Base-by-base conservation (phyloP, 2,797 vertebrate species). In the Halcyon smyrnensis region DNA sequence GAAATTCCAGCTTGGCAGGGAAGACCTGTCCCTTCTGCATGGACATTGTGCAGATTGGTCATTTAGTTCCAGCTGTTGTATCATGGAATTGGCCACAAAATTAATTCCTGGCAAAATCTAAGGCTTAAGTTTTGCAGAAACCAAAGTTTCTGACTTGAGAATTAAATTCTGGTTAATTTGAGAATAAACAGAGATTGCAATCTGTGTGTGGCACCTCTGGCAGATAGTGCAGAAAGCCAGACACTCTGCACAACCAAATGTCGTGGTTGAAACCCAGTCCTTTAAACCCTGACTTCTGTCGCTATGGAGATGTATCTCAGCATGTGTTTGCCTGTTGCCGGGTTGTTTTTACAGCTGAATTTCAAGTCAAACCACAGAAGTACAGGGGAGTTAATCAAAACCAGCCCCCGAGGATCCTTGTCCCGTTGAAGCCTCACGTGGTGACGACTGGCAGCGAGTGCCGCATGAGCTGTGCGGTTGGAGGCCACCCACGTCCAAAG, bases 381-480 rank as follows among this genome's bases (percentile, higher is more conserved):
- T 97, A 93, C 90, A 98, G 91, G 76, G 97, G 97, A 28, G 96
- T 98, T 0, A 97, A 98, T 77, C 92, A 97, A 86, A 97, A 78
- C 54, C 98, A 97, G 87, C 97, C 98, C 60, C 99, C 99, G 0
- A 73, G 97, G 11, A 98, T 99, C 96, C 97, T 98, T 1, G 98
- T 99, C 30, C 98, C 98, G 0, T 87, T 99, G 68, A 99, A 98
- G 93, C 90, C 98, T 3, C 99, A 99, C n/a, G 97, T 98, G 19
- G 98, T 99, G 70, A 98, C 98, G 6, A 96, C 85, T 1, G 99
- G 99, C 80, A 99, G 98, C 0, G 98, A 99, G 77, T 99, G 99
- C 73, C 97, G 84, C 48, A 99, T 99, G 99, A 99, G 97, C 97
- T 99, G 99, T 1, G 99, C 99, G 0, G 98, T 99, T 39, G 98